A percentile compares a stretch with the other conserved stretches of the same genome.
Conservation (phyloP, 2,797 vertebrate species). For the Sciurus carolinensis region DNA sequence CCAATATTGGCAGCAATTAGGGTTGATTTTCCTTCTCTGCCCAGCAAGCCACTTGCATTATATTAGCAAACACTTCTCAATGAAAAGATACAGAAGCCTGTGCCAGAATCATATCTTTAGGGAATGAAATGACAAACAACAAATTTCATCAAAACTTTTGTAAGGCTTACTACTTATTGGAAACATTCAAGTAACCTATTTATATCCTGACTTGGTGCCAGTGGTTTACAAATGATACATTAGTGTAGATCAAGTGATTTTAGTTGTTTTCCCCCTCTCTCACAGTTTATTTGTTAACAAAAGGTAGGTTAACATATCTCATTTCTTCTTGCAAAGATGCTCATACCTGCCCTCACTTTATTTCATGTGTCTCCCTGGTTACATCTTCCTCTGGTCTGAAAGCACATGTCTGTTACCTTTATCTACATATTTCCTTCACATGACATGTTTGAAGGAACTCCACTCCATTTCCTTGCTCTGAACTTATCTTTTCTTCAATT, state of each 20-base stretch:
- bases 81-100: conserved; percentile 28
- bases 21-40: conserved; percentile 59
- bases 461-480: neutral
- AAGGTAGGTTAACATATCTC: neutral
- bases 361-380: neutral
- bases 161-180: conserved; percentile 52
- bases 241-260: neutral
- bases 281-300: neutral
- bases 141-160: conserved; percentile 60
- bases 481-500: neutral
- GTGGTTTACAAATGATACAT: neutral
- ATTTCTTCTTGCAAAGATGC: neutral
- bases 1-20: conserved; percentile 72
- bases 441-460: neutral
- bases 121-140: conserved; percentile 42
- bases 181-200: conserved; percentile 22
- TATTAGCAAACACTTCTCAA: conserved; percentile 68
- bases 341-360: neutral
- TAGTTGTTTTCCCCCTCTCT: neutral
- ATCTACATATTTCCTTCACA: neutral
- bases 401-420: neutral
- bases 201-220: neutral
- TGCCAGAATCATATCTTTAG: conserved; percentile 60
- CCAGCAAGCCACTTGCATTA: conserved; percentile 24
- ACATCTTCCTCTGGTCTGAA: neutral